Percentiles rank a stretch among this genome's conserved stretches.
phyloP scores from a whole-genome alignment of 2,797 vertebrate species.

The Leucoraja ocellata region DNA sequence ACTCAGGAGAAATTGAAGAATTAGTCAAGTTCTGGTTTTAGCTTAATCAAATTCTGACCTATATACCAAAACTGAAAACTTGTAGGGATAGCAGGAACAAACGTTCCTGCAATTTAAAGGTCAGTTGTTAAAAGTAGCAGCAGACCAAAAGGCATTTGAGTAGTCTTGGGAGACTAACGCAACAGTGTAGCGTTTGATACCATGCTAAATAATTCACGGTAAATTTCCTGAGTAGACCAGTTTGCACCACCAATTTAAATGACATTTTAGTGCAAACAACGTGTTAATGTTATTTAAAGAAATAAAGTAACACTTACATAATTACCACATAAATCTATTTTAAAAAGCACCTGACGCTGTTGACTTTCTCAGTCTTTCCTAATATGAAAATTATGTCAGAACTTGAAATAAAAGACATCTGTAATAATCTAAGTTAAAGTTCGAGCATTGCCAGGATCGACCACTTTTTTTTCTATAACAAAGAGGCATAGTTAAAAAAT shows the following conservation, averaged over 20 bases:
- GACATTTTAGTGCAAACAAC: constrained; percentile 34
- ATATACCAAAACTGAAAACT: background rate
- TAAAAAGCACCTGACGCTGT: constrained; percentile 9
- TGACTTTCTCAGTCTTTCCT: background rate
- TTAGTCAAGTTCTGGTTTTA: too few species aligned
- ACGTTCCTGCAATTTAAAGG: constrained; percentile 1
- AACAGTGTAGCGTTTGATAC: constrained; percentile 19
- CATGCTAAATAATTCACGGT: constrained; percentile 24
- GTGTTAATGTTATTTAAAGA: constrained; percentile 23
- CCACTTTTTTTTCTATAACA: background rate
- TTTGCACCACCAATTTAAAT: constrained; percentile 31
- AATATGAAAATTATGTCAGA: background rate
- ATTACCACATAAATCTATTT: constrained; percentile 20
- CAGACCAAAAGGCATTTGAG: background rate
- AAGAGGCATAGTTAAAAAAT: background rate
- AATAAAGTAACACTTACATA: constrained; percentile 28
- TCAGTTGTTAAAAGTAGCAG: constrained; percentile 20
- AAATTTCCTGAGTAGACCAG: constrained; percentile 32
- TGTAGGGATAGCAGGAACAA: background rate
- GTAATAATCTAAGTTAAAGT: constrained; percentile 3
- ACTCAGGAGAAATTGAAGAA: too few species aligned
- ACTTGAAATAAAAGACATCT: background rate
- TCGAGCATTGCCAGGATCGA: background rate
- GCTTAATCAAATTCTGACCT: background rate
- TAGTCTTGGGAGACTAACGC: constrained; percentile 29